A percentile compares a stretch with the other conserved stretches of the same genome.
Conservation (phyloP, 2,888 invertebrate species). For the Nycteola revayana region DNA sequence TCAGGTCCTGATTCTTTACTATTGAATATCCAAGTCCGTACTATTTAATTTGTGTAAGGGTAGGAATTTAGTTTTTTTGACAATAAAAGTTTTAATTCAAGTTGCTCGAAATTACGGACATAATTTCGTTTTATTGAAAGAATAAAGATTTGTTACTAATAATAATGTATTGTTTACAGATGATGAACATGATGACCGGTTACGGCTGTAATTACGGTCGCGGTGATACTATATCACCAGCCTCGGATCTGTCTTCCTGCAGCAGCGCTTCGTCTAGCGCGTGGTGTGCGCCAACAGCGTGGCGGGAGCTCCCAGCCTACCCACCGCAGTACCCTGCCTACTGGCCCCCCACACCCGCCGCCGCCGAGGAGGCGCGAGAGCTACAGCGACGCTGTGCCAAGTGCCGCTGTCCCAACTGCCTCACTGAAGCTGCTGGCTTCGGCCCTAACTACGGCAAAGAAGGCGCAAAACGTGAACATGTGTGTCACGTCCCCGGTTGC, state of each 20-base stretch:
- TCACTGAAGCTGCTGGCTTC: conserved; percentile 89
- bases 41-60: too few species aligned
- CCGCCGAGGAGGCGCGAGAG: conserved; percentile 73
- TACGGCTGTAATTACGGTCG: conserved; percentile 72
- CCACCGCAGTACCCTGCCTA: conserved; percentile 73
- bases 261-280: conserved; percentile 69
- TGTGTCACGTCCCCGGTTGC: conserved; percentile 94
- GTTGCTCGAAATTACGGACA: too few species aligned
- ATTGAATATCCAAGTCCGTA: too few species aligned
- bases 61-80: too few species aligned
- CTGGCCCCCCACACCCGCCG: conserved; percentile 69
- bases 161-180: conserved; percentile 49
- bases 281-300: conserved; percentile 61
- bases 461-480: conserved; percentile 90
- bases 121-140: too few species aligned
- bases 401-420: conserved; percentile 91
- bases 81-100: too few species aligned
- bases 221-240: conserved; percentile 77
- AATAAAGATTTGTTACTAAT: conserved; percentile 11
- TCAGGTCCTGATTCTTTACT: too few species aligned
- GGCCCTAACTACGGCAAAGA: conserved; percentile 88
- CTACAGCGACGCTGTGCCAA: conserved; percentile 87
- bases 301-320: conserved; percentile 71
- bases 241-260: conserved; percentile 69
- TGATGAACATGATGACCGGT: conserved; percentile 72